Evolutionary conservation across 2,888 invertebrate species (phyloP).

Genomic region (Thecophora atra): DNA sequence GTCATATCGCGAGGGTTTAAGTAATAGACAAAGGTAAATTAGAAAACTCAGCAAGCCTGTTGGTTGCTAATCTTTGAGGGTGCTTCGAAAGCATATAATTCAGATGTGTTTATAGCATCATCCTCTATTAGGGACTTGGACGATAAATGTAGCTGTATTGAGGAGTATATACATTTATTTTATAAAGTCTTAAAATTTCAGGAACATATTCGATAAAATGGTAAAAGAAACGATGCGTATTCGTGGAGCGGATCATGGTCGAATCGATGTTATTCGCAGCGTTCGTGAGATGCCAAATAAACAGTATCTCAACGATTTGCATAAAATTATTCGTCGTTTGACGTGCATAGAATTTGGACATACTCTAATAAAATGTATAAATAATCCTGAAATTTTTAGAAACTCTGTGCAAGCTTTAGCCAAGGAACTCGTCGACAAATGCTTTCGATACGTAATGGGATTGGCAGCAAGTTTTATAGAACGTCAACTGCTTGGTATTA

Average conservation of each 20-base stretch:
- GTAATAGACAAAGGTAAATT: slow-evolving; percentile 57
- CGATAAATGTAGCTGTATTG: too few relatives aligned
- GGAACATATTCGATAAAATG: slow-evolving; percentile 58
- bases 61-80: too few relatives aligned
- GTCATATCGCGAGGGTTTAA: slow-evolving; percentile 53
- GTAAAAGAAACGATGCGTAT: slow-evolving; percentile 57
- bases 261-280: slow-evolving; percentile 58
- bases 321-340: slow-evolving; percentile 51
- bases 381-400: not conserved
- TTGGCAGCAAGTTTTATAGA: too few relatives aligned
- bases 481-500: too few relatives aligned
- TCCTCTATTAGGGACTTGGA: too few relatives aligned
- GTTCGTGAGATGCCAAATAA: slow-evolving; percentile 58
- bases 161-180: too few relatives aligned
- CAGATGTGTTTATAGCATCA: too few relatives aligned
- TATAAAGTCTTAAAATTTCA: too few relatives aligned
- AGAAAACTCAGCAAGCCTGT: too few relatives aligned
- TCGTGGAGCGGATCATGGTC: slow-evolving; percentile 51
- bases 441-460: too few relatives aligned
- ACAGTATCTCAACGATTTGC: slow-evolving; percentile 60
- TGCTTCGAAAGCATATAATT: too few relatives aligned
- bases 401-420: not conserved
- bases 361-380: not conserved
- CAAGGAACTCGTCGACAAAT: not conserved
- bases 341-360: slow-evolving; percentile 40